These are phyloP conservation scores for Acyrthosiphon pisum DNA, from an alignment of 1,140 invertebrate genomes.

Conservation along the genomic window DNA sequence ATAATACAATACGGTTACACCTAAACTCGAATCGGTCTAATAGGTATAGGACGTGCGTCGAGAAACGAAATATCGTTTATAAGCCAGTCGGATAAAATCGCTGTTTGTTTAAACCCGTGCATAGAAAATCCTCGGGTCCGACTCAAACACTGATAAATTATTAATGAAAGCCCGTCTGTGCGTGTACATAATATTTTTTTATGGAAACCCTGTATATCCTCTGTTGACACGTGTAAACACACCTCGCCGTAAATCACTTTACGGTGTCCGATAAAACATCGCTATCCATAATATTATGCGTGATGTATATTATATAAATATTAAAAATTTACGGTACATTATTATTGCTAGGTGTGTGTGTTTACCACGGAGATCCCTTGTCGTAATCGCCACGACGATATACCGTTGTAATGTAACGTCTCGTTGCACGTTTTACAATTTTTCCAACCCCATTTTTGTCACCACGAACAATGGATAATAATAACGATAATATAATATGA, in stretches of 20 bases:
- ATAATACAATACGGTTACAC: too few species aligned
- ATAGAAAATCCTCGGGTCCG: background rate
- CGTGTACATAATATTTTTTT: background rate
- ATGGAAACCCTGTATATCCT: background rate
- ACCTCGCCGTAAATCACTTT: background rate
- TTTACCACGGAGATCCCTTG: background rate
- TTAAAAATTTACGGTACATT: background rate
- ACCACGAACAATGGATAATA: background rate
- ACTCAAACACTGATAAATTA: constrained; percentile 35
- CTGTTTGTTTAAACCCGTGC: background rate
- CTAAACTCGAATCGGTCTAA: too few species aligned
- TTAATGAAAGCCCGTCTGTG: background rate
- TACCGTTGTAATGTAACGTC: background rate
- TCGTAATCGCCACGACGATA: background rate
- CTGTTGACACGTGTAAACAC: background rate
- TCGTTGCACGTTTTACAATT: background rate
- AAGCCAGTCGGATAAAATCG: background rate
- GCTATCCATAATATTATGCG: background rate
- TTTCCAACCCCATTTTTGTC: background rate
- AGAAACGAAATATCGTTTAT: background rate
- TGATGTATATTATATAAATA: background rate
- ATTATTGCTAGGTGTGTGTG: background rate
- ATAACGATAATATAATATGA: background rate
- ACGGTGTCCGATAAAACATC: background rate
- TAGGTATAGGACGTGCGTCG: background rate